A percentile compares a stretch with the other conserved stretches of the same genome.
Conservation (phyloP, 2,888 invertebrate species). For the Ennomos erosarius region DNA sequence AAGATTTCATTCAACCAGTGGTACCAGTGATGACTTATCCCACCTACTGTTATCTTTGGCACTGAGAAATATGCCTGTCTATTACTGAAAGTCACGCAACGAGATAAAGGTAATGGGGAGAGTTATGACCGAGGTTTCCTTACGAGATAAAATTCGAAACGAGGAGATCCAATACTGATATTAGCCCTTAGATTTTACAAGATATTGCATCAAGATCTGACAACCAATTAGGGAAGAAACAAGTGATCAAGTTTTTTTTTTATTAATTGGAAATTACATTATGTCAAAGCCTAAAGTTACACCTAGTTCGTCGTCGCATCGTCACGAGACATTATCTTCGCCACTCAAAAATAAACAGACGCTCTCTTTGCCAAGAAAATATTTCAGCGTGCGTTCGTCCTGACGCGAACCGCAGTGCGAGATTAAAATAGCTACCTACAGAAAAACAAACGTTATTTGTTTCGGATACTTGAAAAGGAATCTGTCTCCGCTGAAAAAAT, state of each 20-base stretch:
- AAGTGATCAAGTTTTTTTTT: neutral
- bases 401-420: conserved; percentile 46
- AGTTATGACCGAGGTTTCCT: too few species aligned
- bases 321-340: conserved; percentile 57
- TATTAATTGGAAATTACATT: conserved; percentile 14
- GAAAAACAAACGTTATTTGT: conserved; percentile 23
- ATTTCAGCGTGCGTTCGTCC: conserved; percentile 56
- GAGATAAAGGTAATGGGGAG: too few species aligned
- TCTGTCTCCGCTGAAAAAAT: neutral
- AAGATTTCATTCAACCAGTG: too few species aligned
- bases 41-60: too few species aligned
- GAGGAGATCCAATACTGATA: too few species aligned
- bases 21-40: too few species aligned
- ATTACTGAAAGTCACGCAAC: too few species aligned
- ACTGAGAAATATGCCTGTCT: too few species aligned
- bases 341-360: conserved; percentile 71
- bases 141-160: too few species aligned
- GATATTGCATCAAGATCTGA: too few species aligned
- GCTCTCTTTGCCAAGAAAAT: conserved; percentile 65
- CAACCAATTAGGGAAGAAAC: too few species aligned
- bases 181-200: too few species aligned
- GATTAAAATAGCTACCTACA: conserved; percentile 44
- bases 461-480: conserved; percentile 4
- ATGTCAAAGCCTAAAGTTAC: conserved; percentile 28
- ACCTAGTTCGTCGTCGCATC: conserved; percentile 19